A percentile compares a stretch with the other conserved stretches of the same genome.
Conservation (phyloP, 2,888 invertebrate species). For the Parthenolecanium corni region DNA sequence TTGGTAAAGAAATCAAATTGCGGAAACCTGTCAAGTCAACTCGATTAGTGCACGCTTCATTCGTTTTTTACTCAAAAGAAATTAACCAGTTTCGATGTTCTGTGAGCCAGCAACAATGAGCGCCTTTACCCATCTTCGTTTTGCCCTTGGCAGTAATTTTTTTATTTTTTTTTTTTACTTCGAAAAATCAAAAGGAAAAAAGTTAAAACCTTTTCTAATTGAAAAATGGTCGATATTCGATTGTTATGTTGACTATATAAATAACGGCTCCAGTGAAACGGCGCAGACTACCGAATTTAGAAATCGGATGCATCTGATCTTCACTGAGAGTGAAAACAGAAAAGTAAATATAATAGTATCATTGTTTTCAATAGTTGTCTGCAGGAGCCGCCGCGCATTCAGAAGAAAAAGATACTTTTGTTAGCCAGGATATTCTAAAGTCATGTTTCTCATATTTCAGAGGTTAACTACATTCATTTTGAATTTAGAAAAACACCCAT, state of each 20-base stretch:
- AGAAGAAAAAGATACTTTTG: too few species aligned
- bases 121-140: background rate
- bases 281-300: too few species aligned
- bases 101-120: background rate
- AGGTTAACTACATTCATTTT: too few species aligned
- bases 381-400: too few species aligned
- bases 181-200: background rate
- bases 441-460: too few species aligned
- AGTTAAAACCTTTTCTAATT: background rate
- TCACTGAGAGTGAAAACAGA: too few species aligned
- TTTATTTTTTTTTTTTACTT: background rate
- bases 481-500: too few species aligned
- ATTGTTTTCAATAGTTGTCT: too few species aligned
- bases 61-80: conserved; percentile 3
- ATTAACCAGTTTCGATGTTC: conserved; percentile 6
- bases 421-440: too few species aligned
- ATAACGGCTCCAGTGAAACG: too few species aligned
- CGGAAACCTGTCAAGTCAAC: conserved; percentile 17
- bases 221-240: background rate
- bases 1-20: conserved; percentile 10
- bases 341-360: too few species aligned
- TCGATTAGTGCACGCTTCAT: background rate
- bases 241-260: background rate
- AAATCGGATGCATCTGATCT: too few species aligned
- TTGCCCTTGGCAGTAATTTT: background rate